Evolutionary conservation across 2,888 invertebrate species (phyloP), one percentile per base, ranked within the genome.

Genomic region (Pammene fasciana): DNA sequence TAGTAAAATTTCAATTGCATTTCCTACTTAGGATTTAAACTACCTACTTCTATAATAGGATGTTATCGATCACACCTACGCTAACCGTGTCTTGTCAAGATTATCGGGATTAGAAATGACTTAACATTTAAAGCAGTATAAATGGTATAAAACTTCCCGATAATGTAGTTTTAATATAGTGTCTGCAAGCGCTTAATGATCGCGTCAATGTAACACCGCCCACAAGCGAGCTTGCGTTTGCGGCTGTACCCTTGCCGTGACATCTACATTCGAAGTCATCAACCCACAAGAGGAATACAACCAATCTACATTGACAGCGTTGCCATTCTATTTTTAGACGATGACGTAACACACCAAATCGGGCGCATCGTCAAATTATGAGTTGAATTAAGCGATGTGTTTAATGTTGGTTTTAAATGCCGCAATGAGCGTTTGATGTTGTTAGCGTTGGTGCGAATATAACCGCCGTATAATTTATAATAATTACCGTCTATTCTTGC

Each of bases 231-330:
- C 67, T 16, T 45, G 60, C 48, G 68, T 34, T 59, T 67, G 60
- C 66, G 60, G 68, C 72, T 48, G 72, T 86, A 89, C 87, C 92
- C 92, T 92, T 91, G 89, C 81, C 86, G 73, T 89, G 92, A 92
- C 92, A 89, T 92, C 88, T 83, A 89, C 87, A 86, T 79, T 76
- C 70, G 78, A 82, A 87, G 92, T 89, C 92, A 90, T 89, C 86
- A 89, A 90, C 90, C 91, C 80, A 83, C 75, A 76, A 75, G 83
- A 90, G 89, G 91, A 86, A 81, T 81, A 86, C 86, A 88, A 86
- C 86, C 87, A 87, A 82, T 87, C 82, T 79, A 83, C 86, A 88
- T 86, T 86, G 87, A 89, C 86, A 86, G 84, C 78, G 75, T 78
- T 78, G 84, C 79, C 78, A 79, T 78, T 81, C 86, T 92, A 90